phyloP scores from a whole-genome alignment of 1,140 invertebrate genomes.

The Cydia strobilella region DNA sequence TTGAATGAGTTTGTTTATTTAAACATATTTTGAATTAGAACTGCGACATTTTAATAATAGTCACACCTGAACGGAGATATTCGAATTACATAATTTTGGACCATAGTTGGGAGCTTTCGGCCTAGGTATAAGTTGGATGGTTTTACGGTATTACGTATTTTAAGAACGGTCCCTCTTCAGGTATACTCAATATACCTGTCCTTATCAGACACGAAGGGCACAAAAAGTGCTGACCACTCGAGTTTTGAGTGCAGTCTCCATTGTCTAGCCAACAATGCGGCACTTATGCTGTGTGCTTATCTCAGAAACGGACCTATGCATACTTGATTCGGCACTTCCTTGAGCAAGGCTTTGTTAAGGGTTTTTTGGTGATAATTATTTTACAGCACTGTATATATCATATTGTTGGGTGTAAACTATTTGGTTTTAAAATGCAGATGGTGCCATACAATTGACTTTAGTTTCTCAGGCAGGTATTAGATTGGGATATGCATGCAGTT shows the following conservation, averaged over 20 bases:
- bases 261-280: constrained; percentile 29
- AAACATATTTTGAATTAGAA: too few species aligned
- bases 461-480: too few species aligned
- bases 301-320: constrained; percentile 12
- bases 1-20: too few species aligned
- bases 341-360: not conserved
- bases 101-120: too few species aligned
- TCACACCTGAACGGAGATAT: too few species aligned
- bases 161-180: constrained; percentile 37
- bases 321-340: constrained; percentile 30
- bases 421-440: not conserved
- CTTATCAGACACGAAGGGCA: constrained; percentile 43
- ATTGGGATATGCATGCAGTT: too few species aligned
- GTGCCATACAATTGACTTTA: too few species aligned
- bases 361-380: constrained; percentile 26
- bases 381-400: not conserved
- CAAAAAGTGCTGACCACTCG: constrained; percentile 39
- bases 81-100: too few species aligned
- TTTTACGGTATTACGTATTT: constrained; percentile 45
- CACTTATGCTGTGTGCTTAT: constrained; percentile 33
- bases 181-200: constrained; percentile 34
- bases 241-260: constrained; percentile 37
- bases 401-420: not conserved
- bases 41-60: too few species aligned
- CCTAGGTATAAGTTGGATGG: too few species aligned